Percentiles rank a stretch among this genome's conserved stretches.
These are phyloP conservation scores for Caenorhabditis panamensis DNA, from an alignment of 2,888 invertebrate species.

Conservation along the genomic window DNA sequence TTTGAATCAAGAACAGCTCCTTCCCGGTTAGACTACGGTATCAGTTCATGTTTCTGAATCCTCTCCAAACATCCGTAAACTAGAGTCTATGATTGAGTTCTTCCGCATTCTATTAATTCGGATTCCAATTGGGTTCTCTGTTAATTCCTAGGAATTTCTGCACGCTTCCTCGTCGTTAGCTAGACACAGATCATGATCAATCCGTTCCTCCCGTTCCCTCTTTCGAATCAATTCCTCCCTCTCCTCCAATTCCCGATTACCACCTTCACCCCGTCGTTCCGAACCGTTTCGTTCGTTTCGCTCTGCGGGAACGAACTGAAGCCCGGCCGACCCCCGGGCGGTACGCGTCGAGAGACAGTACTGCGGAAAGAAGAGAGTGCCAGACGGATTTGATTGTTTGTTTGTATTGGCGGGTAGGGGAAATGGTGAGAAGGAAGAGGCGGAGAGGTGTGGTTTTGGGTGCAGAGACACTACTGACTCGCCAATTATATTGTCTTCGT, in stretches of 20 bases:
- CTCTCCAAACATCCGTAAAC: too few species aligned
- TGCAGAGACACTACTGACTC: too few species aligned
- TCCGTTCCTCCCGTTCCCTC: background rate
- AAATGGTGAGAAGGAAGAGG: conserved; percentile 18
- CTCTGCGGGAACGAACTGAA: background rate
- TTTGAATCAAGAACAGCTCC: too few species aligned
- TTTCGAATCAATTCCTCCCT: too few species aligned
- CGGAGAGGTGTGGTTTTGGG: background rate
- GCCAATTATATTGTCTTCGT: conserved; percentile 27
- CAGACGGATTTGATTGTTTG: conserved; percentile 52
- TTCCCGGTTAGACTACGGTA: too few species aligned
- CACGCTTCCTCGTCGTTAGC: background rate
- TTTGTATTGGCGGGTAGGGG: conserved; percentile 40
- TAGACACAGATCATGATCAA: background rate
- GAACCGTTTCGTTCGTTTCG: conserved; percentile 1
- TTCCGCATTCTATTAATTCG: background rate
- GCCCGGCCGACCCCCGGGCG: conserved; percentile 18
- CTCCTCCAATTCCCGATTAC: background rate
- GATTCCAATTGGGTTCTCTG: background rate
- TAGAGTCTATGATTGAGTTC: too few species aligned
- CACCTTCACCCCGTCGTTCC: background rate
- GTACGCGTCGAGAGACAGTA: conserved; percentile 13
- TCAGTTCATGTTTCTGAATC: too few species aligned
- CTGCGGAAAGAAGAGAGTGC: conserved; percentile 10
- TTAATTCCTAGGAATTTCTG: background rate